phyloP scores from a whole-genome alignment of 2,888 invertebrate genomes.

The Megamerina dolium region DNA sequence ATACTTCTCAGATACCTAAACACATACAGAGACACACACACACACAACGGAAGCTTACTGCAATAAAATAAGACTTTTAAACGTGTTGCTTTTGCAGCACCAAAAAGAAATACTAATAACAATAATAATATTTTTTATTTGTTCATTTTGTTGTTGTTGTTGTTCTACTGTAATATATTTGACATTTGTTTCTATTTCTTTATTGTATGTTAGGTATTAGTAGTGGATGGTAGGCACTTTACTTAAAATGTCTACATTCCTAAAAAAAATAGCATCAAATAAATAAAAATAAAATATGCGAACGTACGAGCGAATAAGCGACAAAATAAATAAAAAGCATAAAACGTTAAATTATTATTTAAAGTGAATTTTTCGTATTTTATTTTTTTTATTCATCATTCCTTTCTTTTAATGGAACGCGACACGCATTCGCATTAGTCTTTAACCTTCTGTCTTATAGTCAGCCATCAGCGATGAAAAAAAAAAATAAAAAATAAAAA shows the following conservation, averaged over 20 bases:
- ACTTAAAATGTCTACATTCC: too few species aligned
- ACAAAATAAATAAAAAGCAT: neutral
- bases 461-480: neutral
- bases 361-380: constrained; percentile 1
- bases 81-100: too few species aligned
- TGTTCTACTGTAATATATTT: too few species aligned
- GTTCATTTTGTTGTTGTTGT: too few species aligned
- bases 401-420: neutral
- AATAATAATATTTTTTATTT: too few species aligned
- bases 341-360: constrained; percentile 10
- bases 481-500: neutral
- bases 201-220: neutral
- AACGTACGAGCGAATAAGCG: too few species aligned
- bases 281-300: too few species aligned
- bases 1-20: neutral
- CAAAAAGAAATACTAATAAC: too few species aligned
- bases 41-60: too few species aligned
- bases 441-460: too few species aligned
- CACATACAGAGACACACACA: neutral
- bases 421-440: constrained; percentile 6
- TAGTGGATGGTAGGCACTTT: neutral
- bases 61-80: constrained; percentile 7
- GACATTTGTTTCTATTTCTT: neutral
- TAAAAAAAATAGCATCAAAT: too few species aligned
- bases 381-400: neutral